Base-by-base conservation (phyloP, 2,888 invertebrate genomes). In the Paralinhomoeus sp. region DNA sequence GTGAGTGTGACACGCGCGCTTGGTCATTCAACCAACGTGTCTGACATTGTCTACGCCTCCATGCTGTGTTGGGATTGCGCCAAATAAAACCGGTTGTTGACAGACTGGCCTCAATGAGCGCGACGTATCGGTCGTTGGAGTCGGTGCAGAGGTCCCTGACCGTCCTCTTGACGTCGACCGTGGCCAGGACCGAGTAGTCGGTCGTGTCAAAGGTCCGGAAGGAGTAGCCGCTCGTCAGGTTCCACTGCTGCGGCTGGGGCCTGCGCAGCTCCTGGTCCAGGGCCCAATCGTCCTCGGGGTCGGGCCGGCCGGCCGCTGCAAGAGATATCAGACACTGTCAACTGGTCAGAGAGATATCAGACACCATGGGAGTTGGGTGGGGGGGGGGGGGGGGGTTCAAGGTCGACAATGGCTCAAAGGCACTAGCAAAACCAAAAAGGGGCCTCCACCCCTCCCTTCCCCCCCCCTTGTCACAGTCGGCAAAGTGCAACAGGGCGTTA, bases 151-250 rank as follows among this genome's bases (percentile, higher is more conserved):
- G 66, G 57, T 80, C 80, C 62, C 80, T 79, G 44, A 91, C 81
- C 55, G 78, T 80, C 49, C 78, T 75, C 61, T 84, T 84, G 20
- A 85, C 81, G 67, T 91, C 89, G 50, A 83, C 77, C 0, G 89
- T 91, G 0, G 87, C 84, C 76, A 68, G 40, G 64, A 65, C 54
- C 15, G 51, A 46, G 64, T 93, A 97, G 65, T 93, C 87, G 54
- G 75, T 75, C 1, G 87, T 78, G 66, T 93, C 91, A 36, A 93
- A 71, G 0, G 89, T 87, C 62, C 87, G 81, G 64, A 93, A 89
- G 15, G 48, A 46, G 9, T 46, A 40, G 38, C 38, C 18, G 39
- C 27, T 12, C 5, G 27, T 27, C 31, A 41, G 37, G 35, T 41
- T 24, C n/a, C n/a, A n/a, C n/a, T 39, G 31, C n/a, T 40, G 43